Evolutionary conservation across 1,140 invertebrate genomes (phyloP), one percentile per base, ranked within the genome.

Genomic region (Paramacrobiotus metropolitanus): DNA sequence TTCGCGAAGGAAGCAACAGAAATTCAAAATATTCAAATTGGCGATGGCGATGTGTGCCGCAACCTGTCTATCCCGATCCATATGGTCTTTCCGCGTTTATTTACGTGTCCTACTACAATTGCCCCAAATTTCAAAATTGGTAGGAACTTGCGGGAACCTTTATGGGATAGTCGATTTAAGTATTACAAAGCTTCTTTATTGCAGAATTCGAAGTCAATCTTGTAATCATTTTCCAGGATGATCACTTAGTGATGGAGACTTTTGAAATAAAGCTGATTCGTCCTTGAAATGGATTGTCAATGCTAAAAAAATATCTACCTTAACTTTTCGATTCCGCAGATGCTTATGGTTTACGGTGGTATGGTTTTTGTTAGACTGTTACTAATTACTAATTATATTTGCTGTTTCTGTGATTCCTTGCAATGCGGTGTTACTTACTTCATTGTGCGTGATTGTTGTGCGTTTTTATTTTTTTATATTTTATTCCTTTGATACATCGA

Each of bases 21-120:
- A 78, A 90, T 96, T 66, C 91, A 94, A 77, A 95, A 92, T 71
- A 92, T 95, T 71, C 91, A 97, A 78, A 85, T 96, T 64, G 88
- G 86, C 1, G 88, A 91, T 71, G 91, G 91, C 28, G 87, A 94
- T 75, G 81, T 92, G 48, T 78, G 79, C 59, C 80, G 83, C 62
- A 83, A 82, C 61, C 73, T 92, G 15, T 75, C 82, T 48, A 83
- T 96, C 68, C 90, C 91, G 24, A 87, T 97, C 70, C 83, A 88
- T 72, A 93, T 95, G 89, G 80, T 95, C 65, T 86, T 96, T 73
- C 92, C 92, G 60, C 75, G 91, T 59, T 75, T 95, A 21, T 97
- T 97, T 74, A 92, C 90, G 1, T 95, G 91, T 73, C 88, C 90
- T 18, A 90, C 90, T 44, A 77, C 93, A 30, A 78, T 80, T 44